A percentile compares a stretch with the other conserved stretches of the same genome.
Conservation (phyloP, 2,888 invertebrate species). For the Chironomus tentans region DNA sequence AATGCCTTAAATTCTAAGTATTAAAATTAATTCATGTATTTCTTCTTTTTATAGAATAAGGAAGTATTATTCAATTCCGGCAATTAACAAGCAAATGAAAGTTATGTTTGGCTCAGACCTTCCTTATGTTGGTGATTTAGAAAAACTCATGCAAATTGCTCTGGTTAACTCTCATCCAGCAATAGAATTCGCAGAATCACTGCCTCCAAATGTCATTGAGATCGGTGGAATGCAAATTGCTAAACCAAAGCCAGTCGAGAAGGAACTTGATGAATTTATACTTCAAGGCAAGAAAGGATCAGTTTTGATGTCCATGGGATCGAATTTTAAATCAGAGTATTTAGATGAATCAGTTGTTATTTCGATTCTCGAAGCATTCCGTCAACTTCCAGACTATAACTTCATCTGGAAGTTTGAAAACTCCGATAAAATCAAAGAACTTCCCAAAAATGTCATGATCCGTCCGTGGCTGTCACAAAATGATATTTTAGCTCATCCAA, state of each 20-base stretch:
- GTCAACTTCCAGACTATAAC: conserved; percentile 19
- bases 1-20: neutral
- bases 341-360: conserved; percentile 13
- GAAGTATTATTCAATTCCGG: no score
- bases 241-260: conserved; percentile 3
- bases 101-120: neutral
- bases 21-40: neutral
- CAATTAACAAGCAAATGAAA: neutral
- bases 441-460: conserved; percentile 40
- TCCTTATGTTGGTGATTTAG: neutral
- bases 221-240: conserved; percentile 29
- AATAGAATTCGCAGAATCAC: conserved; percentile 28
- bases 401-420: conserved; percentile 28
- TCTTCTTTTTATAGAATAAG: no score
- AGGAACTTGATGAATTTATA: conserved; percentile 30
- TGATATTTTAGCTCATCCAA: conserved; percentile 36
- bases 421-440: conserved; percentile 28
- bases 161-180: conserved; percentile 25
- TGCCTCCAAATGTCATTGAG: conserved; percentile 28
- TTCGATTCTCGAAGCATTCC: conserved; percentile 22
- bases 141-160: conserved; percentile 8
- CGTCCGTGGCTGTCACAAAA: conserved; percentile 46
- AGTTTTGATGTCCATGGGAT: conserved; percentile 27
- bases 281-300: conserved; percentile 26
- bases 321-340: conserved; percentile 17